Percentiles rank a stretch among this genome's conserved stretches.
phyloP scores from a whole-genome alignment of 2,888 invertebrate genomes.

The Sminthurinus aureus region DNA sequence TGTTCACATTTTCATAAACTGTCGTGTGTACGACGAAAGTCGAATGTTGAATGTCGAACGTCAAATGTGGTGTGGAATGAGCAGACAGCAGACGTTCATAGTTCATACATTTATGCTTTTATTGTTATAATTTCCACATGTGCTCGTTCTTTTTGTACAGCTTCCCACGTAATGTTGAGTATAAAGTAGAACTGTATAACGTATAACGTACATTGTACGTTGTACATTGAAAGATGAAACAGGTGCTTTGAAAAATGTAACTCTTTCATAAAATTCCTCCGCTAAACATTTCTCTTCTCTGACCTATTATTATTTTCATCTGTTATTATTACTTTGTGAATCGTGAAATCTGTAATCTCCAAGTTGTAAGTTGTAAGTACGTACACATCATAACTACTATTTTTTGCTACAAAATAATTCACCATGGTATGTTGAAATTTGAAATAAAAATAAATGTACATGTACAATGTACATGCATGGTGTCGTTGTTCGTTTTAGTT shows the following conservation, averaged over 20 bases:
- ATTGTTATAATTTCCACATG: not conserved
- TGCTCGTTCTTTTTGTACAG: not conserved
- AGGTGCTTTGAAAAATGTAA: conserved; percentile 16
- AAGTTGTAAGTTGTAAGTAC: no score
- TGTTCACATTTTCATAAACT: not conserved
- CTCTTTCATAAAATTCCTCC: not conserved
- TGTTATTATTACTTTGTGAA: conserved; percentile 20
- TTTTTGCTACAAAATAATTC: conserved; percentile 6
- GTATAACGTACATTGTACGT: not conserved
- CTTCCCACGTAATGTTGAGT: not conserved
- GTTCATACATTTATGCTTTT: not conserved
- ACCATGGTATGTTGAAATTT: conserved; percentile 16
- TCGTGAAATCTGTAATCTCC: no score
- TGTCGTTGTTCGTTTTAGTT: not conserved
- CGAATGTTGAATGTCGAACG: no score
- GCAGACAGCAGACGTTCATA: no score
- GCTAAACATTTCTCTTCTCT: not conserved
- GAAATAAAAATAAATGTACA: conserved; percentile 31
- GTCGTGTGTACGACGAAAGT: not conserved
- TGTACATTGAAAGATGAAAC: conserved; percentile 1
- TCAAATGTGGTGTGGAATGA: no score
- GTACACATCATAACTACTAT: no score
- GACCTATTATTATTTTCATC: conserved; percentile 21
- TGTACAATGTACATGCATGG: not conserved
- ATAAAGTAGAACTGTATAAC: not conserved